A percentile compares a stretch with the other conserved stretches of the same genome.
phyloP scores from a whole-genome alignment of 2,113 vertebrate species.

The Oreotrochilus melanogaster region DNA sequence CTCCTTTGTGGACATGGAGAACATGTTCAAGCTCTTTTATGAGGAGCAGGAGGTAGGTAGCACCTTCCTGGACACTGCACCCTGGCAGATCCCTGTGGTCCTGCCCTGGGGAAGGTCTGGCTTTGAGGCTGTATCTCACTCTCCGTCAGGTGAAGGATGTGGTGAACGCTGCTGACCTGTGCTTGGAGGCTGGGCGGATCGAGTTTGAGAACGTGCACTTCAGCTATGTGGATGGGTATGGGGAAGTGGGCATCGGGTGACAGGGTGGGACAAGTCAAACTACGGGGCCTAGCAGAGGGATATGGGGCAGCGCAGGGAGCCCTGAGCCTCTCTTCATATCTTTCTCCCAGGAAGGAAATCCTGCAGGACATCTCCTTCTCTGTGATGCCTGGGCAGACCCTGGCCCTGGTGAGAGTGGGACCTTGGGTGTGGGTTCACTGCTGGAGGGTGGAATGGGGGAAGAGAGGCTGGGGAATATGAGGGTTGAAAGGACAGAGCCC shows the following conservation, averaged over 20 bases:
- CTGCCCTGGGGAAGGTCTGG: background rate
- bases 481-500: background rate
- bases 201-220: slow-evolving; percentile 95
- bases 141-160: slow-evolving; percentile 87
- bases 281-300: background rate
- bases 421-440: background rate
- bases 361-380: slow-evolving; percentile 92
- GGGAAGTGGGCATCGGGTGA: background rate
- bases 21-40: slow-evolving; percentile 92
- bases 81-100: accelerated
- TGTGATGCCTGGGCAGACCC: slow-evolving; percentile 90
- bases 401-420: slow-evolving; percentile 88
- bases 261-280: background rate
- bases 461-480: background rate
- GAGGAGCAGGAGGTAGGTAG: slow-evolving; percentile 89
- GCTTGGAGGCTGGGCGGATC: slow-evolving; percentile 81
- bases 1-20: slow-evolving; percentile 98
- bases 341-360: slow-evolving; percentile 85
- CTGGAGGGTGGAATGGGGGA: background rate
- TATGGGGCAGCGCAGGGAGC: accelerated
- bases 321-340: background rate
- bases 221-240: slow-evolving; percentile 88
- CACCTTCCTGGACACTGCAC: background rate
- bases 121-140: background rate
- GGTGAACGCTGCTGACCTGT: slow-evolving; percentile 83